These are phyloP conservation scores for Agelastica alni DNA, from an alignment of 2,888 invertebrate genomes.

Conservation along the genomic window DNA sequence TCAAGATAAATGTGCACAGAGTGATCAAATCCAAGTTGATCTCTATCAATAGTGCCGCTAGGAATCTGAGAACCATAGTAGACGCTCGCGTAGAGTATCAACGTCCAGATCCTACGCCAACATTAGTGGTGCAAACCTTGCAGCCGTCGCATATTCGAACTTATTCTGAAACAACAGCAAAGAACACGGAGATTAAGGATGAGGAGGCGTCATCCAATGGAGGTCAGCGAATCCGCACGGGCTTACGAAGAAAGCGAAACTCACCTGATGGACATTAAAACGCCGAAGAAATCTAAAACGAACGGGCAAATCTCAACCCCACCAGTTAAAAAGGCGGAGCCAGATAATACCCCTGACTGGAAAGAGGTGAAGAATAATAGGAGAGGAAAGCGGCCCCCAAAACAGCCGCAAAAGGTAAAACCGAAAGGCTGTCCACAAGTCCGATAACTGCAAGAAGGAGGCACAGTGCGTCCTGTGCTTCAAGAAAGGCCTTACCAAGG, in stretches of 20 bases:
- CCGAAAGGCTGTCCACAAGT: not conserved
- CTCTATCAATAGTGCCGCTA: not conserved
- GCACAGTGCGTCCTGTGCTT: not conserved
- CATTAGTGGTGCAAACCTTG: not conserved
- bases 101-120: not conserved
- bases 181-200: not conserved
- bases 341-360: not conserved
- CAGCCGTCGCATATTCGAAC: not conserved
- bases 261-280: too few species aligned
- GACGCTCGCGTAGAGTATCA: not conserved
- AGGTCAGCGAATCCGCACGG: not conserved
- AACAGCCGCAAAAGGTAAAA: not conserved
- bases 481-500: not conserved
- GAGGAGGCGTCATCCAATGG: not conserved
- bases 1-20: not conserved
- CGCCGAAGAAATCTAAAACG: too few species aligned
- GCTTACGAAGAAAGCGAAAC: not conserved
- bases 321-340: constrained; percentile 3
- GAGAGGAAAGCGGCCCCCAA: not conserved
- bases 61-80: not conserved
- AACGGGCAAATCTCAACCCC: not conserved
- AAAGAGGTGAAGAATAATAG: not conserved
- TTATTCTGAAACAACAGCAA: not conserved
- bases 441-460: not conserved
- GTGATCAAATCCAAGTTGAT: not conserved